Base-by-base conservation (phyloP, 1,140 invertebrate genomes). In the Lutraria rhynchaena region DNA sequence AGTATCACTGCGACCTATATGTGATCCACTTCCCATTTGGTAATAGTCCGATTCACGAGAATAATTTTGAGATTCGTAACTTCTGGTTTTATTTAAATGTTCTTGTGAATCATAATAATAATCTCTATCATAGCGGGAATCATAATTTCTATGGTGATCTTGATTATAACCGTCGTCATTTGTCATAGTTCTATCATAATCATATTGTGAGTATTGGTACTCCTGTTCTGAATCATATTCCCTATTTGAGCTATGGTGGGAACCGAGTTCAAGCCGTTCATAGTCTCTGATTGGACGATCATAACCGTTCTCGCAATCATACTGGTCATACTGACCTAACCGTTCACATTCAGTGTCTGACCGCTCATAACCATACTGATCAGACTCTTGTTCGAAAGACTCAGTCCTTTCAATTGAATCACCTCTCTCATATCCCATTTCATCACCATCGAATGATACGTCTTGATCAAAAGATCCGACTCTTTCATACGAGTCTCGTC, bases 1-100 rank as follows among this genome's bases (percentile, higher is more conserved):
- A 87, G 93, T 90, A 88, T 92, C 91, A 87, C 91, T 92, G 22
- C 92, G 86, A 33, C 87, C 89, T 57, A 91, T 89, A 65, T 91
- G 88, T 57, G 89, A 84, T 0, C 85, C 85, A 67, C 83, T 84
- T 19, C 77, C 86, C 75, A 87, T 80, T 35, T 87, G 88, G 81
- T 87, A 87, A 77, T 87, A 85, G 46, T 77, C 75, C 22, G 35
- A 63, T 46, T 65, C 61, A 7, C 75, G 46, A 27, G 61, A 63
- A 46, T 51, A 75, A 58, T 60, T 27, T 57, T 65, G 75, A 24
- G 75, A 77, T 55, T 57, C 75, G 37, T 61, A 65, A 63, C 41
- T 55, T 17, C 73, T 76, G 19, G 37, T 41, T 53, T 67, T 58
- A 31, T 67, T 46, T 71, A 83, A 60, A 63, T 82, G 61, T 69